Evolutionary conservation across 2,113 vertebrate species (phyloP).

Genomic region (Micromys minutus): DNA sequence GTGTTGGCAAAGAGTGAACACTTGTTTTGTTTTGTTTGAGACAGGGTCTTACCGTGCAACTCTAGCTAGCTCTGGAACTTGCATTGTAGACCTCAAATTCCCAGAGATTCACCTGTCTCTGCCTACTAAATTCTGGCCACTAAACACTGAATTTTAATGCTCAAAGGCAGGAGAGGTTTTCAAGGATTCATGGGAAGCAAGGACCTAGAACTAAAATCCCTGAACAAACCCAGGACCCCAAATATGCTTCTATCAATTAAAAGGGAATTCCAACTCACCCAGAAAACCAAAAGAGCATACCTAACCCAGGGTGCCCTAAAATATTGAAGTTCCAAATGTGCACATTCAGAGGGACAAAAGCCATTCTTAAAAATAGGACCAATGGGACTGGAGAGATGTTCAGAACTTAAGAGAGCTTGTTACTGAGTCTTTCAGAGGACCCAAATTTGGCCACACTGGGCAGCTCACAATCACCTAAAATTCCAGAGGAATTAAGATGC

Average conservation of each 20-base stretch:
- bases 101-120: neutral
- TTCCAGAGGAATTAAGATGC: neutral
- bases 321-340: neutral
- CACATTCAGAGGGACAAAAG: neutral
- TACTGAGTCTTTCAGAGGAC: neutral
- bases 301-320: neutral
- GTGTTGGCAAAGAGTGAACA: neutral
- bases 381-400: neutral
- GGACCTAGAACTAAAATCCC: neutral
- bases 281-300: neutral
- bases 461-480: neutral
- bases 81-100: neutral
- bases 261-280: neutral
- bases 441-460: neutral
- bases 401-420: neutral
- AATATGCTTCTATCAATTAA: neutral
- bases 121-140: neutral
- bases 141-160: neutral
- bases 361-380: neutral
- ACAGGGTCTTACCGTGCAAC: neutral
- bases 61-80: neutral
- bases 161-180: neutral
- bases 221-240: neutral
- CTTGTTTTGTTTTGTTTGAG: neutral
- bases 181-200: neutral